These are phyloP conservation scores for Hydrophis major DNA, from an alignment of 2,797 vertebrate genomes.

Conservation along the genomic window DNA sequence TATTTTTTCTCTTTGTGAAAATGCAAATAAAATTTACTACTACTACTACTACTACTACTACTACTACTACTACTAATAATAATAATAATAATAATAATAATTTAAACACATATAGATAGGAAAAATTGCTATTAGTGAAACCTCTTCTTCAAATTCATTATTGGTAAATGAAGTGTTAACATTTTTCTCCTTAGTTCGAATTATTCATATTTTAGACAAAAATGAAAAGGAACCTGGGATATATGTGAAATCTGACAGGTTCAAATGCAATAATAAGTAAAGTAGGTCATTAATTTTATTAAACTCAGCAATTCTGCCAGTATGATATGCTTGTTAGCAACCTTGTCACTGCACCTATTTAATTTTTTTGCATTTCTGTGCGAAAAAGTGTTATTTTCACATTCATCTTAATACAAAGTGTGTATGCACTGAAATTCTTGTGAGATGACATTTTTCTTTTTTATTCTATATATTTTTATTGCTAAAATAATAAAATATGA, in stretches of 20 bases:
- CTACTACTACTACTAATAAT: too few relatives aligned
- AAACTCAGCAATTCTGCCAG: background rate
- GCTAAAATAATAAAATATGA: background rate
- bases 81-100: background rate
- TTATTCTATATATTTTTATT: background rate
- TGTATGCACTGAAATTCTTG: fast-evolving
- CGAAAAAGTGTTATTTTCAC: background rate
- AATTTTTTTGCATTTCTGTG: background rate
- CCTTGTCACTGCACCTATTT: background rate
- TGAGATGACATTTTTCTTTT: background rate
- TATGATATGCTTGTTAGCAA: background rate
- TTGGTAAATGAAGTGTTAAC: background rate
- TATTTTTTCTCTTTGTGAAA: too few relatives aligned
- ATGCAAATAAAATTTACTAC: too few relatives aligned
- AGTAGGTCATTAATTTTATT: background rate
- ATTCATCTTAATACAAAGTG: background rate
- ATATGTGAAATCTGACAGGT: background rate
- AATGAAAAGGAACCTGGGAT: background rate
- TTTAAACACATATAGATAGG: background rate
- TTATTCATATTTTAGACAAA: background rate
- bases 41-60: too few relatives aligned
- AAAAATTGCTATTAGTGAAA: background rate
- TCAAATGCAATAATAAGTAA: background rate
- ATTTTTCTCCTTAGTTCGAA: background rate
- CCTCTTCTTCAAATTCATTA: background rate